Evolutionary conservation across 2,888 invertebrate species (phyloP), one percentile per base, ranked within the genome.

Genomic region (Caenorhabditis afra): DNA sequence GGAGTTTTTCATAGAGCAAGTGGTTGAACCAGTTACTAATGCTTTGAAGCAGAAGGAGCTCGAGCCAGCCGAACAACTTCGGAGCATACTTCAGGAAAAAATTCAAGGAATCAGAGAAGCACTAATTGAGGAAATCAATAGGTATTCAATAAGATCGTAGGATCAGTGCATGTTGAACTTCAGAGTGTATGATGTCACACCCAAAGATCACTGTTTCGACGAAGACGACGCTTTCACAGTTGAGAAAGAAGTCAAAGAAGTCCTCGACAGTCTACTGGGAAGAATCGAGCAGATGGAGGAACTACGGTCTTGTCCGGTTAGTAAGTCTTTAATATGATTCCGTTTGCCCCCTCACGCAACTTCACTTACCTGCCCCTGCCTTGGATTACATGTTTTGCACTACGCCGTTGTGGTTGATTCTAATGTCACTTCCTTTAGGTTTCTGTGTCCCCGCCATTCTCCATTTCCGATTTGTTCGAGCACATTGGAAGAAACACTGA

Each of bases 121-220:
- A 18, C n/a, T 70, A 11, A 53, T 70, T 0, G n/a, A 37, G 16
- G 70, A 61, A 39, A 70, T 70, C 7, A 59, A 59, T 50, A 68
- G 59, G 58, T 68, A 12, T 18, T 44, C 18, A 20, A 4, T 20
- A 47, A 57, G 8, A 39, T 66, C 22, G 10, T n/a, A 20, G 20
- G 39, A 47, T 57, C 66, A 37, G 37, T 37, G 37, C 37, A 37
- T n/a, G n/a, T n/a, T n/a, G n/a, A n/a, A n/a, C n/a, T n/a, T 41
- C 41, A 41, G 29, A 7, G 29, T 7, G 3, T 29, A 29, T 7
- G 29, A 29, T 29, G 29, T 29, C 29, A 29, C 29, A 29, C 7
- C 7, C 4, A 29, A 29, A 29, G 7, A 7, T 29, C n/a, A n/a
- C n/a, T n/a, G n/a, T n/a, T n/a, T n/a, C n/a, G n/a, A n/a, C n/a